phyloP scores from a whole-genome alignment of 1,140 invertebrate species.

The Fragariocoptes setiger region DNA sequence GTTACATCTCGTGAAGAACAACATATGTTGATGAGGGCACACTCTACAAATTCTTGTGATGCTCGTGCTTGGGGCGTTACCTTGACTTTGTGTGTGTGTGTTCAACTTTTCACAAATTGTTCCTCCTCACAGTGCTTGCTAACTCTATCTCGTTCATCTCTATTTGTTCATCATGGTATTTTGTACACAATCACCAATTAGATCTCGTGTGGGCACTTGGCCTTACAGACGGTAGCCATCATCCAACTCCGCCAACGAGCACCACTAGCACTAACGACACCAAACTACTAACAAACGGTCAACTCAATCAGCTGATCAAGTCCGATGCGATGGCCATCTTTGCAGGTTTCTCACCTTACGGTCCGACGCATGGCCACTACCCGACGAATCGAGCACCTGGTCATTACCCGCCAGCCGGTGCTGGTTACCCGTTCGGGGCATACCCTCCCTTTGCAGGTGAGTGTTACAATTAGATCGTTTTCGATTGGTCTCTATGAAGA shows the following conservation, averaged over 20 bases:
- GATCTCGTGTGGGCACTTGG: conserved; percentile 93
- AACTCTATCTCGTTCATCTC: too few species aligned
- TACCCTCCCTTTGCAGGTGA: not conserved
- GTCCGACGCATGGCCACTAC: conserved; percentile 1
- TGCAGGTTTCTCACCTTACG: conserved; percentile 4
- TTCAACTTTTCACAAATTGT: too few species aligned
- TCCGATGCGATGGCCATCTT: not conserved
- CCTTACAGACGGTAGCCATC: conserved; percentile 54
- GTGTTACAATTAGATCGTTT: too few species aligned
- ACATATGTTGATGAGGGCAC: too few species aligned
- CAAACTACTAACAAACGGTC: conserved; percentile 2
- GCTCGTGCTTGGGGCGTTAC: too few species aligned
- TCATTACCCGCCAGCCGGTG: not conserved
- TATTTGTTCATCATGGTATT: too few species aligned
- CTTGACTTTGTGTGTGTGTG: too few species aligned
- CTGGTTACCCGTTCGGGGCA: not conserved
- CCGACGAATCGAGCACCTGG: not conserved
- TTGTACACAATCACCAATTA: too few species aligned
- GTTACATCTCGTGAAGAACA: too few species aligned
- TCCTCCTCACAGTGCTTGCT: too few species aligned
- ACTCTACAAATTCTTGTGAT: too few species aligned
- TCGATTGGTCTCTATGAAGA: too few species aligned
- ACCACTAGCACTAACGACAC: conserved; percentile 8
- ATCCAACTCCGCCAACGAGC: not conserved
- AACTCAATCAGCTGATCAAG: conserved; percentile 1